These are phyloP conservation scores for Macaria notata DNA, from an alignment of 2,888 invertebrate species.

Conservation along the genomic window DNA sequence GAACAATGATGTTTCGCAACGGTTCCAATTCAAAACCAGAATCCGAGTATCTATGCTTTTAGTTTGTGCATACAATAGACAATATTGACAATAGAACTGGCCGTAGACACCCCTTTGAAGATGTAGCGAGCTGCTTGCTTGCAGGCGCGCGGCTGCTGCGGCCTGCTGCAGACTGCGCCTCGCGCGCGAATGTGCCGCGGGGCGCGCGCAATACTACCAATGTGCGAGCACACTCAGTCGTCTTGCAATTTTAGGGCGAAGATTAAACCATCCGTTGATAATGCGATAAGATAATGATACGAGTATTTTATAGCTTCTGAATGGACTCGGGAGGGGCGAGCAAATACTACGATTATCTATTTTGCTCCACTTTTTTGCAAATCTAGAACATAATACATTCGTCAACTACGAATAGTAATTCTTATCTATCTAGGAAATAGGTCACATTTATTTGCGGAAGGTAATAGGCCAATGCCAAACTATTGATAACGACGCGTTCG, in stretches of 20 bases:
- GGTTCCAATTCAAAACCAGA: constrained; percentile 20
- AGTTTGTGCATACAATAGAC: constrained; percentile 33
- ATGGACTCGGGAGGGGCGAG: constrained; percentile 25
- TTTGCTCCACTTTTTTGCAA: constrained; percentile 28
- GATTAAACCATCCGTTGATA: constrained; percentile 30
- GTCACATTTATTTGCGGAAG: constrained; percentile 13
- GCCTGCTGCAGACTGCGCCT: constrained; percentile 17
- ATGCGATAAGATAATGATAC: constrained; percentile 32
- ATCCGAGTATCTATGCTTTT: constrained; percentile 32
- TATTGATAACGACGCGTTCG: constrained; percentile 3
- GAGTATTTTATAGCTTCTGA: constrained; percentile 28
- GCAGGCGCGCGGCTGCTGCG: constrained; percentile 23
- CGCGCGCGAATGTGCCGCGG: constrained; percentile 19
- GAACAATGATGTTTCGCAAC: constrained; percentile 22
- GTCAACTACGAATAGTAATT: constrained; percentile 9
- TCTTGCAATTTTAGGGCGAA: constrained; percentile 32
- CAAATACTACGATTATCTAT: constrained; percentile 31
- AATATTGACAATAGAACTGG: constrained; percentile 34
- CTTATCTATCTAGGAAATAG: constrained; percentile 16
- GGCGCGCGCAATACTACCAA: constrained; percentile 35
- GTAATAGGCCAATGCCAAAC: constrained; percentile 6
- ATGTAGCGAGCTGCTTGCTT: constrained; percentile 33
- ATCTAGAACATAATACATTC: constrained; percentile 18
- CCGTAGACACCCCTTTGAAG: constrained; percentile 29
- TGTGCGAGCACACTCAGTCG: constrained; percentile 29